Conservation (phyloP, 2,113 vertebrate genomes). For the Leptobrachium leishanense region DNA sequence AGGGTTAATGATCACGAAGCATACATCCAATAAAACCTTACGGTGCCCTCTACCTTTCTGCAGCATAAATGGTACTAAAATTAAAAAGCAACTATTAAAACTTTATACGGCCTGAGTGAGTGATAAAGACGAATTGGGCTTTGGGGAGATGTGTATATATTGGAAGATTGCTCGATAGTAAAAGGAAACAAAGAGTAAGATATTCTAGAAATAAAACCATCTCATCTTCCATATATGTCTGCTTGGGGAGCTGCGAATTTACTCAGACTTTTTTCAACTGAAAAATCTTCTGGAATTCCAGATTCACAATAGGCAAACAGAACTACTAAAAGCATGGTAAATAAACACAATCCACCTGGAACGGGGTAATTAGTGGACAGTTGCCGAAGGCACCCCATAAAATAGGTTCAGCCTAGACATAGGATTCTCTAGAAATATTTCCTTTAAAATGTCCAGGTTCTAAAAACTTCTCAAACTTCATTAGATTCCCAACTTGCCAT, state of each 20-base stretch:
- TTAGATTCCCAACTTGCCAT: too few species aligned
- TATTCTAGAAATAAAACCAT: slow-evolving; percentile 22
- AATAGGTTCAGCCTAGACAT: too few species aligned
- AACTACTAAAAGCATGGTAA: too few species aligned
- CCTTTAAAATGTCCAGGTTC: too few species aligned
- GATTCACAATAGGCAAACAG: neutral
- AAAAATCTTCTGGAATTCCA: neutral
- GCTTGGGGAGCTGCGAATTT: slow-evolving; percentile 16
- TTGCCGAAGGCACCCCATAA: too few species aligned
- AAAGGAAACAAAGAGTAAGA: slow-evolving; percentile 30
- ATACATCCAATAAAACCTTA: slow-evolving; percentile 65
- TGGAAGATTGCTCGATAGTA: slow-evolving; percentile 23
- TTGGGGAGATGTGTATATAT: slow-evolving; percentile 43
- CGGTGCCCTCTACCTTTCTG: slow-evolving; percentile 60
- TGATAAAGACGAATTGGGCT: slow-evolving; percentile 56
- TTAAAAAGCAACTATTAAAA: slow-evolving; percentile 71
- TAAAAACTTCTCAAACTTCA: too few species aligned
- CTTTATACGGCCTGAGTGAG: slow-evolving; percentile 63
- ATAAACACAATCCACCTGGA: too few species aligned
- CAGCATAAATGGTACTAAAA: slow-evolving; percentile 74
- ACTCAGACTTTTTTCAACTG: neutral
- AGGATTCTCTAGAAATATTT: too few species aligned
- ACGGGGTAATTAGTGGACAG: too few species aligned
- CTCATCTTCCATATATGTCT: slow-evolving; percentile 22
- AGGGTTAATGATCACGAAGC: slow-evolving; percentile 61